Conservation (phyloP, 1,140 invertebrate species). For the Apis cerana region DNA sequence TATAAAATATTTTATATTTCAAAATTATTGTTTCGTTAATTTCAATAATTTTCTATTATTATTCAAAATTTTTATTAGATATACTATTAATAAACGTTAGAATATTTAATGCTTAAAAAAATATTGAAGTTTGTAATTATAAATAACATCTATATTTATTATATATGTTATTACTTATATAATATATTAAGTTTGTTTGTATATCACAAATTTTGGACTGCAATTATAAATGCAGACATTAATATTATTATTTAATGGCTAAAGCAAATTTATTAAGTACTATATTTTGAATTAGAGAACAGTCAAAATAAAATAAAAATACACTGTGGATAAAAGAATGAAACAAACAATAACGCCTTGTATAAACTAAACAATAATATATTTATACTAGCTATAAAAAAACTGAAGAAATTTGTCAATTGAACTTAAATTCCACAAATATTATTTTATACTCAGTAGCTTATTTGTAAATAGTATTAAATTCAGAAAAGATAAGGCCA, state of each 20-base stretch:
- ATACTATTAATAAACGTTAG: background rate
- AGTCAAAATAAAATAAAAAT: background rate
- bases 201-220: background rate
- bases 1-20: background rate
- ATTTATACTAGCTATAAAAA: background rate
- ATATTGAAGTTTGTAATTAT: background rate
- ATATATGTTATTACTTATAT: background rate
- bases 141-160: background rate
- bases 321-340: background rate
- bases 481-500: conserved; percentile 1
- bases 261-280: background rate
- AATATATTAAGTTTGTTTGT: background rate
- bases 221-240: conserved; percentile 7
- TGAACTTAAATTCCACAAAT: background rate
- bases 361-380: background rate
- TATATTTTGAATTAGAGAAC: background rate
- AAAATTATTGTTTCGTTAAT: background rate
- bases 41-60: background rate
- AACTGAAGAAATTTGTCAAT: background rate
- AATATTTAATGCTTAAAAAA: background rate
- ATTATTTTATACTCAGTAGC: background rate
- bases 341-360: background rate
- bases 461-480: background rate
- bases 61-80: background rate
- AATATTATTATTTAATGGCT: background rate